A percentile compares a stretch with the other conserved stretches of the same genome.
These are phyloP conservation scores for Amia ocellicauda DNA, from an alignment of 2,113 vertebrate genomes.

Conservation along the genomic window DNA sequence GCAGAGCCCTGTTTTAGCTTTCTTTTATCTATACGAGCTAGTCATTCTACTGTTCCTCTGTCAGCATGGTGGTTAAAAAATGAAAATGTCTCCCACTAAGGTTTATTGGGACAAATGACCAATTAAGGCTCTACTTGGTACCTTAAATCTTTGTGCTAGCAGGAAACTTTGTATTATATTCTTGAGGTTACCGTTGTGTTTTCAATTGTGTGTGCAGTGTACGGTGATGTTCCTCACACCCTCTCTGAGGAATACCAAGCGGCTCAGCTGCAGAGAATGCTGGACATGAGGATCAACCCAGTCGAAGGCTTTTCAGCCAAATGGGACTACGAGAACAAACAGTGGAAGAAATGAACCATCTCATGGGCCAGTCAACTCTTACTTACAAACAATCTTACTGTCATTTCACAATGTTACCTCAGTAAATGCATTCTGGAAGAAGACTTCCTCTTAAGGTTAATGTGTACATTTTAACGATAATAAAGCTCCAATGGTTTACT, in stretches of 20 bases:
- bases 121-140: too few species aligned
- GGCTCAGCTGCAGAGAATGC: slow-evolving; percentile 81
- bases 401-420: slow-evolving; percentile 56
- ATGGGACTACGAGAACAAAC: slow-evolving; percentile 92
- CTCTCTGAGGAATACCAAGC: slow-evolving; percentile 74
- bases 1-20: too few species aligned
- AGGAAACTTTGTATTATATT: too few species aligned
- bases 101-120: too few species aligned
- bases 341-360: slow-evolving; percentile 88
- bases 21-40: too few species aligned
- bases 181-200: background rate
- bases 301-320: slow-evolving; percentile 78
- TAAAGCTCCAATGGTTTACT: slow-evolving; percentile 62
- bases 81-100: too few species aligned
- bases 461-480: slow-evolving; percentile 62
- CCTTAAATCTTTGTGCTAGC: too few species aligned
- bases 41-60: too few species aligned
- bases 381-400: slow-evolving; percentile 40
- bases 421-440: slow-evolving; percentile 65
- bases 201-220: slow-evolving; percentile 64
- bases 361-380: slow-evolving; percentile 31
- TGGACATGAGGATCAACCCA: slow-evolving; percentile 87
- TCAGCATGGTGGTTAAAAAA: too few species aligned
- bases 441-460: slow-evolving; percentile 56
- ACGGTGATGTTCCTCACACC: slow-evolving; percentile 76